These are phyloP conservation scores for Melierax canorus DNA, from an alignment of 2,113 vertebrate species.

Conservation along the genomic window DNA sequence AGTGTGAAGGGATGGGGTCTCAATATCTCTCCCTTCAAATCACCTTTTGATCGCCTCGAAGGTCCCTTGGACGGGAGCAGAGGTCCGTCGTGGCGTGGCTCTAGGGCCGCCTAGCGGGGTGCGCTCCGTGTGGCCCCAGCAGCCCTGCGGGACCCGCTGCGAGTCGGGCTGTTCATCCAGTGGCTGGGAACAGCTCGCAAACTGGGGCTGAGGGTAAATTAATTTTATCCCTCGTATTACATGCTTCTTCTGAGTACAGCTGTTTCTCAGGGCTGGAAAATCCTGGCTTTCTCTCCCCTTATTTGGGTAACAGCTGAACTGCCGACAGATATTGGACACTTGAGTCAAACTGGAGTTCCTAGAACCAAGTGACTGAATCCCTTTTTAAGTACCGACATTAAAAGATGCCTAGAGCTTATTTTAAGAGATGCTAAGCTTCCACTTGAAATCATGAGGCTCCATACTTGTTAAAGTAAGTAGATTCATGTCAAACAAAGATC, in stretches of 20 bases:
- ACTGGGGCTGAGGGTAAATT: background rate
- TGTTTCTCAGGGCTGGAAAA: conserved; percentile 54
- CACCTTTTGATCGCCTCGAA: background rate
- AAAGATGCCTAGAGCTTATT: conserved; percentile 6
- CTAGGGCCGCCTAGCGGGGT: conserved; percentile 32
- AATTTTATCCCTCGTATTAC: background rate
- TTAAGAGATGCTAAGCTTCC: conserved; percentile 55
- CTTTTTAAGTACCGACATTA: conserved; percentile 7
- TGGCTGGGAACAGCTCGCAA: background rate
- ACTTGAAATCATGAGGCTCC: background rate
- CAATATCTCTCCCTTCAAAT: background rate
- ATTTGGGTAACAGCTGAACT: conserved; percentile 42
- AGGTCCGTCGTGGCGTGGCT: background rate
- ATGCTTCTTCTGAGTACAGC: background rate
- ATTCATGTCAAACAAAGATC: background rate
- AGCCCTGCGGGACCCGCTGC: accelerated
- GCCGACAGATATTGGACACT: conserved; percentile 12
- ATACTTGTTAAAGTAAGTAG: background rate
- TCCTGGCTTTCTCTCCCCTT: conserved; percentile 37
- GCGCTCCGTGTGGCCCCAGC: background rate
- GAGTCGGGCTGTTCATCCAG: accelerated
- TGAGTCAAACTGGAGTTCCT: conserved; percentile 32
- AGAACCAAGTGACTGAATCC: conserved; percentile 35
- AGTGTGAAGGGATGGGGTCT: background rate
- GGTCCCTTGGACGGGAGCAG: background rate